Evolutionary conservation across 2,113 vertebrate species (phyloP), one percentile per base, ranked within the genome.

Genomic region (Macrotis lagotis): DNA sequence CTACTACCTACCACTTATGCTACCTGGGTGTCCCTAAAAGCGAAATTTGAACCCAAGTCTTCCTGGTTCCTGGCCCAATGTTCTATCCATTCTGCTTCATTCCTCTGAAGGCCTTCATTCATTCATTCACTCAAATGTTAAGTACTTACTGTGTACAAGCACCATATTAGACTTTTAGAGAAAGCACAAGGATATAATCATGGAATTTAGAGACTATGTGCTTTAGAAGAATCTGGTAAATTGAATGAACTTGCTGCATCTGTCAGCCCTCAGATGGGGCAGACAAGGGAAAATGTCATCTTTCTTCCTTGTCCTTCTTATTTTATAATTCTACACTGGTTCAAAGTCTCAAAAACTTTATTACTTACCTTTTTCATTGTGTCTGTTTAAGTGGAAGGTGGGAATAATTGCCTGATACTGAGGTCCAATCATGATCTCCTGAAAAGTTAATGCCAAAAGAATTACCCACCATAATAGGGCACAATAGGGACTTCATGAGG

Each of bases 361-460:
- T 47, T 83, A 19, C 98, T 98, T 97, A 99, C 99, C 99, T 99
- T 98, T 99, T 11, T 99, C 99, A 48, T 98, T 96, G 2, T 98
- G 98, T 47, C 98, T 97, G 92, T 98, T 98, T 0, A 97, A 92
- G 95, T 97, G 97, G 89, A 99, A 98, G 94, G 98, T 97, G 96
- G 99, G 99, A 97, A 99, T 99, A 83, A 98, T 98, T 3, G 99
- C 99, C 96, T 99, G 99, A 97, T 99, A 99, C 98, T 99, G 99
- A 48, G 99, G 99, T 90, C 99, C 99, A 93, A 99, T 99, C 99
- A 99, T 99, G 97, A 99, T 99, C 94, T 99, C 99, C 99, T 99
- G 97, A 92, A 96, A 97, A 95, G 47, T 1, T 90, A 96, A 1
- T 3, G 97, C 74, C 88, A 51, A 88, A 37, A 1, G 12, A 89